Conservation (phyloP, 2,888 invertebrate species). For the Plemyria rubiginata region DNA sequence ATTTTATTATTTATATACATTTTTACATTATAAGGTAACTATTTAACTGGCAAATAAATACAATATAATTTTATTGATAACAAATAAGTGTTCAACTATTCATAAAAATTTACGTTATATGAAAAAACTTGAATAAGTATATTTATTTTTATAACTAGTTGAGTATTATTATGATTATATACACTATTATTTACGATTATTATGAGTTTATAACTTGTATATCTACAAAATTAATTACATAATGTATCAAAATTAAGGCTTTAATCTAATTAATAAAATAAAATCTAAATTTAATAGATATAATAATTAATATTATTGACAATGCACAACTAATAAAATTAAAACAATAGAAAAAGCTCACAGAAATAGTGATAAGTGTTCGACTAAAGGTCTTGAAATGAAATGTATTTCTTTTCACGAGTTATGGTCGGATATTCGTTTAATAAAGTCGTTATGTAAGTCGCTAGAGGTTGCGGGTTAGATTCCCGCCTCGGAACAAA, state of each 20-base stretch:
- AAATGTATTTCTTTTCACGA: no score
- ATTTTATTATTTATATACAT: constrained; percentile 44
- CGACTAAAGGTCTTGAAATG: no score
- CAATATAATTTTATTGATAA: constrained; percentile 31
- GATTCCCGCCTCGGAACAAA: no score
- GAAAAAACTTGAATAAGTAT: constrained; percentile 36
- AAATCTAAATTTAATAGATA: no score
- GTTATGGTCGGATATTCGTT: no score
- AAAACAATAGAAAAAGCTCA: not conserved
- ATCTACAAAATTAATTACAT: constrained; percentile 11
- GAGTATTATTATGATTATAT: constrained; percentile 22
- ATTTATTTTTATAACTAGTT: constrained; percentile 39
- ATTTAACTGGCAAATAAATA: constrained; percentile 45
- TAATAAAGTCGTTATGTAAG: no score
- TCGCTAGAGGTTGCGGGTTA: no score
- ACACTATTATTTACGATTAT: constrained; percentile 21
- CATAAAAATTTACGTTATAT: constrained; percentile 32
- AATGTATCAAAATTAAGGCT: not conserved
- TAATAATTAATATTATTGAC: constrained; percentile 7
- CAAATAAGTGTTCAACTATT: constrained; percentile 30
- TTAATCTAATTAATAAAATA: not conserved
- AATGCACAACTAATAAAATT: constrained; percentile 1
- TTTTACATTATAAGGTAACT: constrained; percentile 43
- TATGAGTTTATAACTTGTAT: constrained; percentile 5
- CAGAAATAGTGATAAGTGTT: no score